Evolutionary conservation across 2,888 invertebrate genomes (phyloP).

Genomic region (Amphipoea oculea): DNA sequence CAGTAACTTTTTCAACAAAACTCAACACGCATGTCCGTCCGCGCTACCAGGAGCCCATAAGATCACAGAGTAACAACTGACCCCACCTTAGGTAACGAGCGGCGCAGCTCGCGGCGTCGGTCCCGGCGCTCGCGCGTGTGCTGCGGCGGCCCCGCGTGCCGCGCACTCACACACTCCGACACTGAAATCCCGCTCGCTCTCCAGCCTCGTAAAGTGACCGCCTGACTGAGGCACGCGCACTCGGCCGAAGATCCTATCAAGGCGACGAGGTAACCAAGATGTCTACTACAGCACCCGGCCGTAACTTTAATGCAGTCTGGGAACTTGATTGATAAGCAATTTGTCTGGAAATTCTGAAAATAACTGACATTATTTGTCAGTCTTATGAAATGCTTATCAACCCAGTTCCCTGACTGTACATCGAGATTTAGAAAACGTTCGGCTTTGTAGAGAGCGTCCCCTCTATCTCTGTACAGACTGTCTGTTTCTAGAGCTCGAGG

Average conservation of each 20-base stretch:
- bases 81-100: conserved; percentile 82
- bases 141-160: conserved; percentile 84
- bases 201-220: conserved; percentile 90
- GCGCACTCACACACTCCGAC: conserved; percentile 87
- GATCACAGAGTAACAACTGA: background rate
- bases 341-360: background rate
- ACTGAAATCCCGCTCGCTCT: conserved; percentile 90
- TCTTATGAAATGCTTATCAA: background rate
- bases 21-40: conserved; percentile 36
- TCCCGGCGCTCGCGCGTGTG: conserved; percentile 88
- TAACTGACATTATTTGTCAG: background rate
- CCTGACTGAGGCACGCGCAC: conserved; percentile 76
- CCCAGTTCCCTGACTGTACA: background rate
- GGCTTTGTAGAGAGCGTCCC: background rate
- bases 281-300: background rate
- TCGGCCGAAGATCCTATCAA: conserved; percentile 41
- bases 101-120: conserved; percentile 87
- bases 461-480: background rate
- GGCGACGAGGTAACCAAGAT: conserved; percentile 48
- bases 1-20: background rate
- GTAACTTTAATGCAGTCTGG: background rate
- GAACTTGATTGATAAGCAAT: conserved; percentile 6
- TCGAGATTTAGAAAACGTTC: background rate
- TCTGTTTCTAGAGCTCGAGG: background rate
- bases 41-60: conserved; percentile 27